Base-by-base conservation (phyloP, 2,797 vertebrate species). In the Sarcoramphus papa region DNA sequence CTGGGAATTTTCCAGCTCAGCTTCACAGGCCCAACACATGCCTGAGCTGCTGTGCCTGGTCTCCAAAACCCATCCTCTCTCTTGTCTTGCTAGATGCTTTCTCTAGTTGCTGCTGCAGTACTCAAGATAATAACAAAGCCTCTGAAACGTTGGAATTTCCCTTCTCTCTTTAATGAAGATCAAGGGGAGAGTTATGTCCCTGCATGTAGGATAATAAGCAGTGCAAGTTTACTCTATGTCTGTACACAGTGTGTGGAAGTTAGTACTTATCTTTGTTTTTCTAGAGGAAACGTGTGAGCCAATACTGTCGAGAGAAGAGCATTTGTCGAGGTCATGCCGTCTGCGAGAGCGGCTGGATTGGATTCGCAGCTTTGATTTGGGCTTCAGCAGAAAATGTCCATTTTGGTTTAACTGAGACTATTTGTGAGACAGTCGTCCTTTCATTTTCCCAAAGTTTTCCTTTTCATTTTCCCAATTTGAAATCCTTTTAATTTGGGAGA, bases 1-100 rank as follows among this genome's bases (percentile, higher is more conserved):
- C 85, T 83, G 91, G 92, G 94, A 86, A 67, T 47, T 88, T 70
- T 84, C 87, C 76, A 90, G 76, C 87, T 70, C 78, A 50, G 48
- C 84, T 53, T 76, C 68, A 28, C 75, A 90, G 75, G 11, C 48
- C 45, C 16, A 12, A 14, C 0, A 1, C 7, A 0, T 10, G 22
- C n/a, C 65, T 86, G 80, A 92, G 79, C 64, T 86, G 53, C 75
- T 77, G 65, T 57, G 78, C n/a, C 68, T 85, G 10, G 37, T 23
- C 90, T 92, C 94, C 9, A 1, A 90, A 94, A 35, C 54, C 62
- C 43, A 10, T 48, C 37, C 73, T 28, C 76, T 70, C 53, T 2
- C 85, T 68, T 18, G 48, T 60, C 91, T 45, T 27, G 69, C 85
- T 92, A 8, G 76, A 14, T 81, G 73, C 50, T 72, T 64, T 64